A percentile compares a stretch with the other conserved stretches of the same genome.
phyloP scores from a whole-genome alignment of 1,140 invertebrate species.

The Solen grandis region DNA sequence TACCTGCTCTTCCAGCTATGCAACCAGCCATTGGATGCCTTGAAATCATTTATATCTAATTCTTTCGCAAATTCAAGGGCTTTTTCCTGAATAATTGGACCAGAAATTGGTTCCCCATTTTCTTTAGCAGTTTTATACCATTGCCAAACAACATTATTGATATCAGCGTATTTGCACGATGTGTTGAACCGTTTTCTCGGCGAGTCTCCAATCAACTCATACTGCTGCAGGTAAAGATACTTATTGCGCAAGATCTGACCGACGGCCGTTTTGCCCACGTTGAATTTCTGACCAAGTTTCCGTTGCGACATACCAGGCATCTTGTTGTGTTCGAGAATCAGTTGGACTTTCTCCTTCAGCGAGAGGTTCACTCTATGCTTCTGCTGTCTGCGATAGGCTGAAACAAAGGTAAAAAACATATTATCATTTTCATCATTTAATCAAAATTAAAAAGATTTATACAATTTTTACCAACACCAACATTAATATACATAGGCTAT shows the following conservation, averaged over 20 bases:
- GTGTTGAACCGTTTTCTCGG: slow-evolving; percentile 29
- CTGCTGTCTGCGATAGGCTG: too few species aligned
- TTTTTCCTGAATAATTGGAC: slow-evolving; percentile 69
- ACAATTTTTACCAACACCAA: too few species aligned
- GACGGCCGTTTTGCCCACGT: slow-evolving; percentile 25
- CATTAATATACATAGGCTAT: too few species aligned
- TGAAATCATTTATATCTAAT: slow-evolving; percentile 69
- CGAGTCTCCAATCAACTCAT: slow-evolving; percentile 19
- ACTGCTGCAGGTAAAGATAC: slow-evolving; percentile 6
- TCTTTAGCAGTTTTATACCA: slow-evolving; percentile 49
- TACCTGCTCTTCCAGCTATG: slow-evolving; percentile 67
- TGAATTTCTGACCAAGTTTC: slow-evolving; percentile 25
- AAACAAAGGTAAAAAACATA: too few species aligned
- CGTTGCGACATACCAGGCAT: background rate
- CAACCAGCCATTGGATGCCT: slow-evolving; percentile 73
- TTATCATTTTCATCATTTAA: too few species aligned
- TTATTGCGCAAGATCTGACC: slow-evolving; percentile 13
- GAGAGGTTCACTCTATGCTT: background rate
- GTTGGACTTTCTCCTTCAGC: background rate
- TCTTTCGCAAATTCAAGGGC: slow-evolving; percentile 63
- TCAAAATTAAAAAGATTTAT: too few species aligned
- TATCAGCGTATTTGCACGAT: slow-evolving; percentile 23
- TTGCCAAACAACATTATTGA: slow-evolving; percentile 42
- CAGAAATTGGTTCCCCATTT: slow-evolving; percentile 52
- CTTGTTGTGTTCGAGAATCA: background rate